phyloP scores from a whole-genome alignment of 2,797 vertebrate genomes.

The Labeo calbasu region DNA sequence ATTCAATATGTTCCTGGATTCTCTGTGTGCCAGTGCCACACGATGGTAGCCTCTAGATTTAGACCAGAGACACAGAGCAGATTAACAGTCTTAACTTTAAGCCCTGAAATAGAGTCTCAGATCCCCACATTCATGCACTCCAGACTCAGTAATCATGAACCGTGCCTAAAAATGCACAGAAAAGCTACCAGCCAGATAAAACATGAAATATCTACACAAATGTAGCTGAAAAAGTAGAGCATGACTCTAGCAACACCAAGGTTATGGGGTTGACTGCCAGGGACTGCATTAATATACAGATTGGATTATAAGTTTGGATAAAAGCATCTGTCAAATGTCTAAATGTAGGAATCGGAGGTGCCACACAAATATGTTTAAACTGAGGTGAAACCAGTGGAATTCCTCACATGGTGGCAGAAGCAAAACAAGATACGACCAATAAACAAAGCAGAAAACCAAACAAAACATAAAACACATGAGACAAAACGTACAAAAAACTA shows the following conservation, averaged over 20 bases:
- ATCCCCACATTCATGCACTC: not conserved
- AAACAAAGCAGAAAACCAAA: not conserved
- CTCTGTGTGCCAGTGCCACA: conserved; percentile 19
- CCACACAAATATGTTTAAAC: not conserved
- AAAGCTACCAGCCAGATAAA: not conserved
- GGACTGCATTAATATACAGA: not conserved
- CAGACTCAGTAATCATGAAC: not conserved
- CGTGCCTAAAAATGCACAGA: not conserved
- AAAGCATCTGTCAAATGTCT: not conserved
- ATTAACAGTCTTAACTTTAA: conserved; percentile 27
- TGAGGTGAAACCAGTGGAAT: not conserved
- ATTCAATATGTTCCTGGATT: conserved; percentile 69
- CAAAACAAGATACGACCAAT: not conserved
- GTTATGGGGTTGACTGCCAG: not conserved
- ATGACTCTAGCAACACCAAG: not conserved
- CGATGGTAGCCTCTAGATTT: conserved; percentile 37
- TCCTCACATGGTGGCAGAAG: not conserved
- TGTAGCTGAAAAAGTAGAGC: not conserved
- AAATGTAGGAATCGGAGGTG: not conserved
- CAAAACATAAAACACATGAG: not conserved
- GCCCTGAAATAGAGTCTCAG: not conserved
- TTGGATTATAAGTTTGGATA: not conserved
- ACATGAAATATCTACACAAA: not conserved
- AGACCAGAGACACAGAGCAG: conserved; percentile 30
- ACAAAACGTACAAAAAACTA: not conserved